These are phyloP conservation scores for Rhinogobio ventralis DNA, from an alignment of 2,797 vertebrate genomes.

Conservation along the genomic window DNA sequence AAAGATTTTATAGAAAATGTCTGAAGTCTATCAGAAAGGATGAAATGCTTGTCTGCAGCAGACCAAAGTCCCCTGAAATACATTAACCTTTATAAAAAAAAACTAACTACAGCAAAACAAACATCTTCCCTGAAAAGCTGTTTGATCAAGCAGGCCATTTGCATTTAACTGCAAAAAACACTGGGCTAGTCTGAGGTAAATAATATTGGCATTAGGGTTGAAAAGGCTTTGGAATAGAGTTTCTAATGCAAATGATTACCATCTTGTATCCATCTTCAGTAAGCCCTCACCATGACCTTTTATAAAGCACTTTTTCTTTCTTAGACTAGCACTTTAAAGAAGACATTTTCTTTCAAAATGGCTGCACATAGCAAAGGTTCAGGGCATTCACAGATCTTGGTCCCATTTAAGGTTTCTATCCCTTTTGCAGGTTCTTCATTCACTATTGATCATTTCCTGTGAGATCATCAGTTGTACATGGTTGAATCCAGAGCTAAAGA, in stretches of 20 bases:
- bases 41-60: neutral
- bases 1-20: conserved; percentile 21
- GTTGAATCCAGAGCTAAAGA: conserved; percentile 30
- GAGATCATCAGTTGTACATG: conserved; percentile 37
- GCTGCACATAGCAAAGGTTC: conserved; percentile 52
- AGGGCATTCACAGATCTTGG: conserved; percentile 19
- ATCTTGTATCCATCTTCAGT: conserved; percentile 28
- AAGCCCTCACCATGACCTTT: conserved; percentile 34
- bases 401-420: conserved; percentile 9
- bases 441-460: neutral
- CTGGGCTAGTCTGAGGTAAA: conserved; percentile 50
- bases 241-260: conserved; percentile 40
- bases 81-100: conserved; percentile 71
- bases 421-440: neutral
- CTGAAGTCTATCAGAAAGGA: conserved; percentile 12
- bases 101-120: conserved; percentile 58
- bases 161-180: conserved; percentile 57
- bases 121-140: conserved; percentile 59
- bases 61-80: conserved; percentile 58
- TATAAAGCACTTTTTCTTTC: conserved; percentile 17
- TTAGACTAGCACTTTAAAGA: conserved; percentile 21
- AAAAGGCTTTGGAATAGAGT: conserved; percentile 41
- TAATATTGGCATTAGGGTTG: conserved; percentile 45
- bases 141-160: conserved; percentile 55
- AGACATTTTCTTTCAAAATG: conserved; percentile 20